A percentile compares a stretch with the other conserved stretches of the same genome.
phyloP scores from a whole-genome alignment of 2,113 vertebrate species.

The Gopherus evgoodei region DNA sequence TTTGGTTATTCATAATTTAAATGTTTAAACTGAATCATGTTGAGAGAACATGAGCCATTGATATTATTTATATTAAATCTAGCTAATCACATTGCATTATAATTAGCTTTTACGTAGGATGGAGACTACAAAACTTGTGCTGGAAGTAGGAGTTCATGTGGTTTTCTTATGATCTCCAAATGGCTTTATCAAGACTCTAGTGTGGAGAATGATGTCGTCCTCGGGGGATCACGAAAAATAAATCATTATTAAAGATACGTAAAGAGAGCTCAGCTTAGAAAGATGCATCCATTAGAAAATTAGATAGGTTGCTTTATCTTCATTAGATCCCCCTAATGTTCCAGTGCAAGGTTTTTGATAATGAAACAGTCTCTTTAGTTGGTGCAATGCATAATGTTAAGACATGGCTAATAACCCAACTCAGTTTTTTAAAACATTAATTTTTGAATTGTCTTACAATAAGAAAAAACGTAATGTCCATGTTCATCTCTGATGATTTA shows the following conservation, averaged over 20 bases:
- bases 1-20: slow-evolving; percentile 66
- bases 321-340: slow-evolving; percentile 28
- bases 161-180: slow-evolving; percentile 52
- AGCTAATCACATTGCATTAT: slow-evolving; percentile 60
- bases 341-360: slow-evolving; percentile 18
- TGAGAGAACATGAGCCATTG: slow-evolving; percentile 60
- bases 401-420: neutral
- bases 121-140: slow-evolving; percentile 68
- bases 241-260: slow-evolving; percentile 64
- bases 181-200: slow-evolving; percentile 28
- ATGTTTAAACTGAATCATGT: slow-evolving; percentile 58
- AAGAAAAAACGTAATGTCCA: neutral
- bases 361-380: slow-evolving; percentile 17
- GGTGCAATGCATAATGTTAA: neutral
- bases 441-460: neutral
- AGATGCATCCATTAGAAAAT: slow-evolving; percentile 45
- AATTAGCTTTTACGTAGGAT: slow-evolving; percentile 72
- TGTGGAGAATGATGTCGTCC: slow-evolving; percentile 22
- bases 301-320: slow-evolving; percentile 51
- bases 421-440: neutral
- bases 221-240: slow-evolving; percentile 46
- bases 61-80: slow-evolving; percentile 74
- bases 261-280: slow-evolving; percentile 38
- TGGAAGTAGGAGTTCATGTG: slow-evolving; percentile 44
- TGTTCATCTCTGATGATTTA: slow-evolving; percentile 7